Evolutionary conservation across 2,113 vertebrate genomes (phyloP).

Genomic region (Podarcis cretensis): DNA sequence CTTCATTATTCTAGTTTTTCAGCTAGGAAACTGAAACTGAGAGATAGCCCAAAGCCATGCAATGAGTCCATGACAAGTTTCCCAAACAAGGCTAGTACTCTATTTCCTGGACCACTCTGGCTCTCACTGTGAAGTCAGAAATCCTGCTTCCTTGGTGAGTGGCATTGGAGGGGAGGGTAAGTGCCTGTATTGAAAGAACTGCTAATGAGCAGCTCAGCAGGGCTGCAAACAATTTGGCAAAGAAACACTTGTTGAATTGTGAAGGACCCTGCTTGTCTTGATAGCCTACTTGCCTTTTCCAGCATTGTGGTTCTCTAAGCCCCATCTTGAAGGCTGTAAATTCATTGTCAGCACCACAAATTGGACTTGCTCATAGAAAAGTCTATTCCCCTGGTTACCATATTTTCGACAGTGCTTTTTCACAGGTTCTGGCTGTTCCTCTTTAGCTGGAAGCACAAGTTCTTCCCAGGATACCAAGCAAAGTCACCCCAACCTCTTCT

Average conservation of each 20-base stretch:
- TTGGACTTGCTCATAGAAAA: fast-evolving
- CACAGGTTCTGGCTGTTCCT: neutral
- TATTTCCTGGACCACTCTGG: neutral
- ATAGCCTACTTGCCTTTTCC: fast-evolving
- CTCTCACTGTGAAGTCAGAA: neutral
- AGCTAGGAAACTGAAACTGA: neutral
- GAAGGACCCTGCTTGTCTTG: neutral
- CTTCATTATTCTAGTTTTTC: neutral
- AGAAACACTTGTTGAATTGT: neutral
- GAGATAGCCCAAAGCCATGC: neutral
- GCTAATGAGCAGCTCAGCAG: neutral
- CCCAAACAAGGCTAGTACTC: neutral
- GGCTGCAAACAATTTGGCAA: neutral
- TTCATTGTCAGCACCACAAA: neutral
- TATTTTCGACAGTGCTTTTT: neutral
- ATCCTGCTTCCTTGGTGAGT: neutral
- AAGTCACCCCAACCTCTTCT: neutral
- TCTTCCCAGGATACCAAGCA: neutral
- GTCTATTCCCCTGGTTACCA: neutral
- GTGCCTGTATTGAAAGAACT: neutral
- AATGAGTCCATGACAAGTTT: neutral
- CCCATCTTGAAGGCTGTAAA: neutral
- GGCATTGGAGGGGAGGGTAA: neutral
- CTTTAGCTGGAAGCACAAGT: neutral
- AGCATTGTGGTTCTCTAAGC: neutral